Conservation (phyloP, 2,888 invertebrate genomes). For the Muscina levida region DNA sequence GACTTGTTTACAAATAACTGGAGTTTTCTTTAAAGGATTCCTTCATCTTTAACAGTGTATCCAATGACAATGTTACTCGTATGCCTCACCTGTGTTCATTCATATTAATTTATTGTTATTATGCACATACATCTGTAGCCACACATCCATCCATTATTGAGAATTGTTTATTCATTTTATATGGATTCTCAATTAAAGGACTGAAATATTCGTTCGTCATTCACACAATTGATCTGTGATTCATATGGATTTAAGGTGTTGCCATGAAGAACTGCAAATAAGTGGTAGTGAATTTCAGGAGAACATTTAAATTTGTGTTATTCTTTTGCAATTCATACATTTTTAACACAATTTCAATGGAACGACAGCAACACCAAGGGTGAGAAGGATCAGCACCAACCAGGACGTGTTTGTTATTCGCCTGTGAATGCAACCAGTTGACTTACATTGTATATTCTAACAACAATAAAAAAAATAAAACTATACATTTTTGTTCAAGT, state of each 20-base stretch:
- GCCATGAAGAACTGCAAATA: conserved; percentile 26
- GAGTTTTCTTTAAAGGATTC: conserved; percentile 17
- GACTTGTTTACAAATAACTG: neutral
- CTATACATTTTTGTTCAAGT: conserved; percentile 41
- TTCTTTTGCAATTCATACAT: neutral
- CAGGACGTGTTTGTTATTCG: conserved; percentile 22
- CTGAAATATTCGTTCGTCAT: conserved; percentile 2
- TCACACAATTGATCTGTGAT: conserved; percentile 1
- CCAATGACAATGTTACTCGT: too few species aligned
- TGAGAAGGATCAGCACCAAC: conserved; percentile 8
- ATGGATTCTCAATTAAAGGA: conserved; percentile 33
- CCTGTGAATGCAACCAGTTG: conserved; percentile 33
- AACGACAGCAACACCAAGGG: neutral
- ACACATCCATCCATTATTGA: conserved; percentile 1
- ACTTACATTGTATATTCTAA: conserved; percentile 40
- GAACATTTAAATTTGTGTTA: neutral
- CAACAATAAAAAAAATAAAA: conserved; percentile 4
- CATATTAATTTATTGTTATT: conserved; percentile 20
- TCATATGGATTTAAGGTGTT: conserved; percentile 14
- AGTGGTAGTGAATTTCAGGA: neutral
- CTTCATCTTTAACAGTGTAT: neutral
- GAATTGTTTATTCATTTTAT: conserved; percentile 33
- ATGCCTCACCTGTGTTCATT: neutral
- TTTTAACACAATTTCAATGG: conserved; percentile 1
- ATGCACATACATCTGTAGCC: neutral